Conservation (phyloP, 37 sponge, comb jelly and placozoan species). For the Mnemiopsis leidyi region DNA sequence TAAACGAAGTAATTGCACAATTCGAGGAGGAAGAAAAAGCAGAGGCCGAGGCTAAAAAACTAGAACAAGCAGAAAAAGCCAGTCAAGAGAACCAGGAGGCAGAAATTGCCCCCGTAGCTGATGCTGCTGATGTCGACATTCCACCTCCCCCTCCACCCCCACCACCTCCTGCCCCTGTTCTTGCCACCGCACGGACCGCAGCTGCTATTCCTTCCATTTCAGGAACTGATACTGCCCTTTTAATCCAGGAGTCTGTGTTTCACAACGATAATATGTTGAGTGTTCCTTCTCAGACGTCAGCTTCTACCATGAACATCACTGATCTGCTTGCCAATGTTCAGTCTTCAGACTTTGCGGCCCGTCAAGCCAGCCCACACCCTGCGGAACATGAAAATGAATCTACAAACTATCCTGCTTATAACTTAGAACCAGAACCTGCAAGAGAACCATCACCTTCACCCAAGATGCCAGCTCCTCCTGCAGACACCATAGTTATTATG, state of each 20-base stretch:
- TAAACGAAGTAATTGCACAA: not conserved
- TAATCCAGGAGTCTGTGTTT: conserved; percentile 35
- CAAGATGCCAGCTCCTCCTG: not conserved
- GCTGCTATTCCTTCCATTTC: not conserved
- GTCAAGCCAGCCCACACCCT: not conserved
- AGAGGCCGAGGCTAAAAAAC: conserved; percentile 25
- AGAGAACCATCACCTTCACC: conserved; percentile 3
- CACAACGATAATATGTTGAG: conserved; percentile 15
- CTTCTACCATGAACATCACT: conserved; percentile 12
- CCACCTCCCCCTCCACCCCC: conserved; percentile 51
- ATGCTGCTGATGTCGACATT: not conserved
- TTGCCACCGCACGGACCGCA: not conserved
- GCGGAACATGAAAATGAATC: not conserved
- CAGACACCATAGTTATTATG: not conserved
- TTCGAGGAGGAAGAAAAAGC: conserved; percentile 56
- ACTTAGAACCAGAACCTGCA: not conserved
- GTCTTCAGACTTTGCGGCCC: conserved; percentile 43
- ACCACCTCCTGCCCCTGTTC: not conserved
- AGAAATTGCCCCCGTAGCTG: not conserved
- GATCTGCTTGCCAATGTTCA: conserved; percentile 30
- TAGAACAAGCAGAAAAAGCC: not conserved
- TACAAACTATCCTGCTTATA: not conserved
- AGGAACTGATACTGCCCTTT: conserved; percentile 49
- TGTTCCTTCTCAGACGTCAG: not conserved
- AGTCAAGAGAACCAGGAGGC: not conserved